Percentiles rank a stretch among this genome's conserved stretches.
Evolutionary conservation across 2,113 vertebrate genomes (phyloP).

Genomic region (Brachyhypopomus occidentalis): DNA sequence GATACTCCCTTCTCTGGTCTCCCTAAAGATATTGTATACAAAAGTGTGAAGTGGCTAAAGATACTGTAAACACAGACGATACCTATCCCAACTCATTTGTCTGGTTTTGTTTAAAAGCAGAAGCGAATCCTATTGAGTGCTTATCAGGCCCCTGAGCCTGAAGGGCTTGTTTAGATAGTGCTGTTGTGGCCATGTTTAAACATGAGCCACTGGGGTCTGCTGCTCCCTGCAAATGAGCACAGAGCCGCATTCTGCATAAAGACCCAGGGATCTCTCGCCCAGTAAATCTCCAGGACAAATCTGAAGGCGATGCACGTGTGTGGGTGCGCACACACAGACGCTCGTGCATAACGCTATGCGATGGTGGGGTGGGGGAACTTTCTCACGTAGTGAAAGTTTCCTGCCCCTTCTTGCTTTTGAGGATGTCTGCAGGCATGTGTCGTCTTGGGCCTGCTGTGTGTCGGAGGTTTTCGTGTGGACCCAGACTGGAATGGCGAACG

Average conservation of each 20-base stretch:
- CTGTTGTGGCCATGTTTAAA: slow-evolving; percentile 53
- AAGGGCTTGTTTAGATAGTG: slow-evolving; percentile 56
- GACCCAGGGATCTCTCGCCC: slow-evolving; percentile 18
- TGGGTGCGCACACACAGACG: slow-evolving; percentile 1
- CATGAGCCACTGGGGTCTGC: slow-evolving; percentile 44
- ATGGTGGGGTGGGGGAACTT: neutral
- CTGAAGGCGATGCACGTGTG: neutral
- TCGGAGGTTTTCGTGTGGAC: neutral
- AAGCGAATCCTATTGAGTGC: slow-evolving; percentile 24
- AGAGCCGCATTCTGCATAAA: slow-evolving; percentile 2
- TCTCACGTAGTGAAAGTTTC: neutral
- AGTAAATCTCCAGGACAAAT: slow-evolving; percentile 42
- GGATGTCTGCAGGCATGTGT: neutral
- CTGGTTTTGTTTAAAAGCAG: slow-evolving; percentile 47
- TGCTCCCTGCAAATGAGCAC: slow-evolving; percentile 51
- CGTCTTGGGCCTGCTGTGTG: slow-evolving; percentile 2
- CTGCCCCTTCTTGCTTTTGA: neutral
- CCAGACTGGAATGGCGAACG: slow-evolving; percentile 33
- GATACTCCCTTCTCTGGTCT: slow-evolving; percentile 24
- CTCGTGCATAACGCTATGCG: slow-evolving; percentile 8
- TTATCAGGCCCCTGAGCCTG: slow-evolving; percentile 45
- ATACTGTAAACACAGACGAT: neutral
- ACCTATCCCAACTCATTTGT: slow-evolving; percentile 38
- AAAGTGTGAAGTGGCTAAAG: slow-evolving; percentile 12
- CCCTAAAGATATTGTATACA: slow-evolving; percentile 18